Conservation (phyloP, 2,888 invertebrate species). For the Watsonalla binaria region DNA sequence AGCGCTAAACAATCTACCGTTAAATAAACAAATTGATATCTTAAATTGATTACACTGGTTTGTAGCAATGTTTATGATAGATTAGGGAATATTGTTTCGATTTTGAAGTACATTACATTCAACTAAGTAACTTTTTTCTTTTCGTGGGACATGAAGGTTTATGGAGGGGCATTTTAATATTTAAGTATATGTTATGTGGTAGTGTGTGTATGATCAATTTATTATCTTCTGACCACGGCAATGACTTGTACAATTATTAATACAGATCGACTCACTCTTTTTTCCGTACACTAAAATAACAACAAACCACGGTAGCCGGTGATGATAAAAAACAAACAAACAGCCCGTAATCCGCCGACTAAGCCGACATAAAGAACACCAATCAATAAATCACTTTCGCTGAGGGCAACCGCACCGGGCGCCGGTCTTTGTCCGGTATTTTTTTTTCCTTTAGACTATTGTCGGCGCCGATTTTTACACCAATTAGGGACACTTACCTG, state of each 20-base stretch:
- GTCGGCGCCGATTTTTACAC: slow-evolving; percentile 74
- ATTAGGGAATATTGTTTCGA: background rate
- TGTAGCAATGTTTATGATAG: slow-evolving; percentile 11
- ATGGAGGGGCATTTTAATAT: too few relatives aligned
- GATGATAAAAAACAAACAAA: slow-evolving; percentile 57
- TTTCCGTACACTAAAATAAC: background rate
- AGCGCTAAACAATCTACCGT: slow-evolving; percentile 59
- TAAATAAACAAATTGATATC: slow-evolving; percentile 69
- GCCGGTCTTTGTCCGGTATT: slow-evolving; percentile 54
- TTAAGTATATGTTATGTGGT: too few relatives aligned
- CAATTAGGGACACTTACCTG: slow-evolving; percentile 78
- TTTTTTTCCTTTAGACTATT: slow-evolving; percentile 20
- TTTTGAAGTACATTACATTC: background rate
- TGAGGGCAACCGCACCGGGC: slow-evolving; percentile 57
- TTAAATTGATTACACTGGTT: slow-evolving; percentile 29
- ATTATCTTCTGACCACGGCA: too few relatives aligned
- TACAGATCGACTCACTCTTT: background rate
- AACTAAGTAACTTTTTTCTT: too few relatives aligned
- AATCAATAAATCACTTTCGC: slow-evolving; percentile 76
- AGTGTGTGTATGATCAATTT: too few relatives aligned
- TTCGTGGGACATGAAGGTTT: too few relatives aligned
- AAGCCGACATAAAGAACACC: slow-evolving; percentile 53
- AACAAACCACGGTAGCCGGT: slow-evolving; percentile 36
- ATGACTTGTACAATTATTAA: background rate
- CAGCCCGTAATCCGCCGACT: slow-evolving; percentile 56